Base-by-base conservation (phyloP, 1,140 invertebrate species). In the Drosophila equinoxialis region DNA sequence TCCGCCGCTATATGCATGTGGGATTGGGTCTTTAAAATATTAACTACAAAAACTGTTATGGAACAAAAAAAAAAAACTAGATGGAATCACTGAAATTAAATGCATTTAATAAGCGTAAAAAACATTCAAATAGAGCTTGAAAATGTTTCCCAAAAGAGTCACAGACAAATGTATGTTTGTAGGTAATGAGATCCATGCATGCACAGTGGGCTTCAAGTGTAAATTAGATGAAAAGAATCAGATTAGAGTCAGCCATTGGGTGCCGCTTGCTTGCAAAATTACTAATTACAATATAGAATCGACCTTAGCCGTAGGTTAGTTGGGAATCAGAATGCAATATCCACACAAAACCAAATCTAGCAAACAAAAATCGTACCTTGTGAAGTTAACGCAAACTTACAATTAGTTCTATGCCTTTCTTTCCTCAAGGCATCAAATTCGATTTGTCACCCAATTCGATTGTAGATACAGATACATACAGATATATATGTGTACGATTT, bases 101-200 rank as follows among this genome's bases (percentile, higher is more conserved):
- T 71, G 83, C 83, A 86, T 86, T 86, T 86, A 86, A 86, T 73
- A 77, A 86, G 84, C 83, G 83, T 78, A 87, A 81, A 68, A 66
- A 67, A 75, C 70, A 72, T 86, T 87, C 75, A 79, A 86, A 77
- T 82, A 82, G 75, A 86, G 82, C 79, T 86, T 86, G 79, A 77
- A 10, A 51, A 51, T 51, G 45, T 23, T 51, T 2, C 45, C 17
- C 45, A 20, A 51, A 23, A 23, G 17, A 51, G 8, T 20, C n/a
- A 30, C 51, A 55, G 30, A 30, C 11, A 45, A 4, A 3, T 26
- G 23, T 26, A 23, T 26, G 23, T 26, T 26, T 13, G 13, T 55
- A 59, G 8, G 6, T 11, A 59, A 20, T 69, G 60, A 71, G 64
- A 74, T 23, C 7, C 17, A 23, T 51, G 70, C 72, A 60, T 35